Conservation (phyloP, 2,888 invertebrate species). For the Congeria kusceri region DNA sequence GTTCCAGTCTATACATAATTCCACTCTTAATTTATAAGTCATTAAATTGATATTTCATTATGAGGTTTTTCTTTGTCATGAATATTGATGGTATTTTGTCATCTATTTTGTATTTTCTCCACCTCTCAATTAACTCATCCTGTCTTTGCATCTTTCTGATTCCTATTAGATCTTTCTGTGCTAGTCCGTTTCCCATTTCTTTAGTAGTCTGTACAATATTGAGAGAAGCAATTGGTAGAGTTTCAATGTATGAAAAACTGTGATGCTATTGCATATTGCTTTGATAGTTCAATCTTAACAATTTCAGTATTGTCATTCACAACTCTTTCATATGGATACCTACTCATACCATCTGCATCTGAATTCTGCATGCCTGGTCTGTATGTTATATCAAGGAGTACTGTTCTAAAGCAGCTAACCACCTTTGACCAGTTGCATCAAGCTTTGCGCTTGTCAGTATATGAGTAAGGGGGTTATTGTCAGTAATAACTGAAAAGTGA, state of each 20-base stretch:
- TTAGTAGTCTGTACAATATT: slow-evolving; percentile 8
- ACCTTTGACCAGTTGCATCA: slow-evolving; percentile 18
- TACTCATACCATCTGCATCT: no score
- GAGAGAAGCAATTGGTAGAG: not conserved
- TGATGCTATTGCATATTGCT: not conserved
- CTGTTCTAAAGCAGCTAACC: slow-evolving; percentile 12
- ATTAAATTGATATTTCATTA: not conserved
- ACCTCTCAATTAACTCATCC: slow-evolving; percentile 12
- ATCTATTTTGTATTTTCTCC: slow-evolving; percentile 4
- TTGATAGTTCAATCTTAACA: not conserved
- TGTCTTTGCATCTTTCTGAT: slow-evolving; percentile 16
- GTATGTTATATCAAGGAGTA: not conserved
- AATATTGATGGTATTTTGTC: not conserved
- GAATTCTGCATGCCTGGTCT: slow-evolving; percentile 5
- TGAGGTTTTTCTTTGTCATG: not conserved
- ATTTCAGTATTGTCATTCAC: slow-evolving; percentile 1
- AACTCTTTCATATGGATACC: slow-evolving; percentile 9
- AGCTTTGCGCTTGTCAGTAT: slow-evolving; percentile 39
- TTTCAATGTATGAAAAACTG: not conserved
- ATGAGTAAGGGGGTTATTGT: slow-evolving; percentile 55
- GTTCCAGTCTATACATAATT: not conserved
- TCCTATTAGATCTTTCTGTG: slow-evolving; percentile 23
- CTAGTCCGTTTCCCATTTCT: slow-evolving; percentile 8
- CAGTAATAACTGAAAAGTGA: slow-evolving; percentile 38
- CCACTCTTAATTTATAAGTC: not conserved